These are phyloP conservation scores for Acanthosepion lycidas DNA, from an alignment of 2,888 invertebrate genomes.

Conservation along the genomic window DNA sequence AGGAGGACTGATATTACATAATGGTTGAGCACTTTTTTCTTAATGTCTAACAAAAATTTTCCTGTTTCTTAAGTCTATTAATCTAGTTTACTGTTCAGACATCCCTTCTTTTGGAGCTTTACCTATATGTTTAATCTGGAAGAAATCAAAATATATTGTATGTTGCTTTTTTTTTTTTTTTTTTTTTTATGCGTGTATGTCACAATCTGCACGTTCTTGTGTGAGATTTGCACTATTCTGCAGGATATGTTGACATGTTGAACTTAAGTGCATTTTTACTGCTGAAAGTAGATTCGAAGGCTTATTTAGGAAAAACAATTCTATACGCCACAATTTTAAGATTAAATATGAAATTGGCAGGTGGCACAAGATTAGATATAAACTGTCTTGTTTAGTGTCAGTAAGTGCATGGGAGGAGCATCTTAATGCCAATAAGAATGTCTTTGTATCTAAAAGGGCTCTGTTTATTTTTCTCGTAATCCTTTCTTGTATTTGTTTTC, in stretches of 20 bases:
- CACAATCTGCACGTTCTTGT: not conserved
- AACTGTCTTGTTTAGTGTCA: not conserved
- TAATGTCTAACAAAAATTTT: too few relatives aligned
- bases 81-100: too few relatives aligned
- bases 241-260: not conserved
- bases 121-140: too few relatives aligned
- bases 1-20: too few relatives aligned
- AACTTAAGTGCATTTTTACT: not conserved
- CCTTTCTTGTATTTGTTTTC: not conserved
- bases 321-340: not conserved
- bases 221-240: not conserved
- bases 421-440: not conserved
- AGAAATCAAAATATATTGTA: too few relatives aligned
- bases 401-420: not conserved
- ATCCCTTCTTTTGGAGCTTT: too few relatives aligned
- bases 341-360: conserved; percentile 1
- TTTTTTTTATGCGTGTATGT: too few relatives aligned
- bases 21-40: too few relatives aligned
- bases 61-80: too few relatives aligned
- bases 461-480: not conserved
- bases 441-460: not conserved
- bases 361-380: not conserved
- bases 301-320: not conserved
- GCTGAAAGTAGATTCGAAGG: not conserved
- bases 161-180: too few relatives aligned